A percentile compares a stretch with the other conserved stretches of the same genome.
Conservation (phyloP, 1,140 invertebrate genomes). For the Piezodorus guildinii region DNA sequence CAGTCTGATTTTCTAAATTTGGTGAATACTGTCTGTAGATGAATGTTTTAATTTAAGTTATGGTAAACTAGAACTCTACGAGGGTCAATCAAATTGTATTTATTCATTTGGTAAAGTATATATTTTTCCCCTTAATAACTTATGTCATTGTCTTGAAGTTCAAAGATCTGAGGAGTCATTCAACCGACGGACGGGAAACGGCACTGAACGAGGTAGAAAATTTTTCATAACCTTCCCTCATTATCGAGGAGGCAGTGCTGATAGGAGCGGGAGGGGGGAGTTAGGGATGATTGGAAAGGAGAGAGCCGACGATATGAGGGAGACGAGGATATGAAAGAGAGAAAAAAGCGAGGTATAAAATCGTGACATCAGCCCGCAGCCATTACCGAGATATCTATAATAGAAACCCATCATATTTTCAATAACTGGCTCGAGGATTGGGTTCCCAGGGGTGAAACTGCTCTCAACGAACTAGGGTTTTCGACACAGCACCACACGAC, state of each 20-base stretch:
- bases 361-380: not conserved
- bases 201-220: constrained; percentile 5
- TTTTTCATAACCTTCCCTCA: constrained; percentile 4
- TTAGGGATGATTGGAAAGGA: not conserved
- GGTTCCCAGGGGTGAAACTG: not conserved
- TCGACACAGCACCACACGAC: no score
- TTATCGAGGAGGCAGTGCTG: not conserved
- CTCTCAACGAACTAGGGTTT: no score
- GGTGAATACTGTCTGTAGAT: no score
- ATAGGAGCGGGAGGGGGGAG: not conserved
- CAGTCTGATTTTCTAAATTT: no score
- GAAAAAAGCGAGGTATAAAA: not conserved
- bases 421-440: constrained; percentile 6
- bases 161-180: not conserved
- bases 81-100: no score
- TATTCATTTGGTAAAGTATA: no score
- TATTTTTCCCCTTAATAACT: no score
- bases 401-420: constrained; percentile 4
- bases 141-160: no score
- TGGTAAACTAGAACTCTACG: no score
- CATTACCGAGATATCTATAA: constrained; percentile 2
- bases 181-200: not conserved
- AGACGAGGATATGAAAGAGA: not conserved
- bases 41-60: no score
- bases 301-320: not conserved